Conservation (phyloP, 1,140 invertebrate genomes). For the Papilio dardanus region DNA sequence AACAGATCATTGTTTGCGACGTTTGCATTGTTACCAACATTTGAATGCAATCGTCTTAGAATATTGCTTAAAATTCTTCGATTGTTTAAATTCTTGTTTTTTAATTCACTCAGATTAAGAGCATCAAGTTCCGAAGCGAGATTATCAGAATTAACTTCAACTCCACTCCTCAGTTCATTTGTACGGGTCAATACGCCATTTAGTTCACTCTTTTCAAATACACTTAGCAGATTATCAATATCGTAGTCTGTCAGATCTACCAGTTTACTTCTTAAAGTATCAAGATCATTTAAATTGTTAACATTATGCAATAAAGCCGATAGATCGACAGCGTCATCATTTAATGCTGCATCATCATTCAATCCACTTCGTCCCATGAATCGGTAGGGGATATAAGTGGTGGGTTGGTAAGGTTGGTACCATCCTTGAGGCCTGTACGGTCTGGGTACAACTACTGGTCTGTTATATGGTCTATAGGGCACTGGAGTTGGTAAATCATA, state of each 20-base stretch:
- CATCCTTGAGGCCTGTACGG: neutral
- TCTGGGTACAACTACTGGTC: neutral
- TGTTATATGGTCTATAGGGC: neutral
- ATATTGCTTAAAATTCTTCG: constrained; percentile 1
- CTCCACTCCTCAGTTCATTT: constrained; percentile 6
- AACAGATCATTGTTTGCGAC: constrained; percentile 1
- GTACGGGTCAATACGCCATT: neutral
- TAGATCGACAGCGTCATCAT: neutral
- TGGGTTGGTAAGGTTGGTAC: neutral
- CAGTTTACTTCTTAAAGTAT: neutral
- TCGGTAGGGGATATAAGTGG: neutral
- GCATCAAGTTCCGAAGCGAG: neutral
- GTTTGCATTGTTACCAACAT: neutral
- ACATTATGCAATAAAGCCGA: neutral
- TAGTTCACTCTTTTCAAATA: constrained; percentile 3
- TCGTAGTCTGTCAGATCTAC: neutral
- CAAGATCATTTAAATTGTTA: constrained; percentile 5
- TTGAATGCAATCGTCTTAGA: neutral
- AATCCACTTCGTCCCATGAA: constrained; percentile 24
- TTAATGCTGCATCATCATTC: neutral
- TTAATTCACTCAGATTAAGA: constrained; percentile 1
- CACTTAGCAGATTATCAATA: constrained; percentile 7
- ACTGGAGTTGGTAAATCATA: neutral
- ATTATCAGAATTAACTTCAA: constrained; percentile 5
- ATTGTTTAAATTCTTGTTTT: constrained; percentile 10